Evolutionary conservation across 2,797 vertebrate species (phyloP).

Genomic region (Cossypha caffra): DNA sequence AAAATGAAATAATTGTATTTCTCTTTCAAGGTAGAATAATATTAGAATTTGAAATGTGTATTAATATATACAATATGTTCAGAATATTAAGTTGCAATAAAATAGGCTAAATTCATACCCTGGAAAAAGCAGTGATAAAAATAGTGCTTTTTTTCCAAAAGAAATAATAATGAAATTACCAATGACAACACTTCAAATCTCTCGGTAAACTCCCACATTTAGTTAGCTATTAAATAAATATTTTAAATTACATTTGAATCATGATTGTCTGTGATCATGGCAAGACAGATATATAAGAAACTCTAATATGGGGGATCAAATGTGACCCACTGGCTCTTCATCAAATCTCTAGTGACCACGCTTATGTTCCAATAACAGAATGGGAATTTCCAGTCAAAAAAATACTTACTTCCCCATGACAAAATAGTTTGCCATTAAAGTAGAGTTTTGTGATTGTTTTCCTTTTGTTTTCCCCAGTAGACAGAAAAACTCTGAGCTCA

Average conservation of each 20-base stretch:
- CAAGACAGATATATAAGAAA: not conserved
- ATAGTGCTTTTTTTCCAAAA: not conserved
- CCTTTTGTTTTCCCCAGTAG: not conserved
- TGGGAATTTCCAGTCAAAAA: not conserved
- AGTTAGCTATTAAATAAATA: not conserved
- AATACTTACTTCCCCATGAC: not conserved
- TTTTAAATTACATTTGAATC: not conserved
- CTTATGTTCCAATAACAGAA: not conserved
- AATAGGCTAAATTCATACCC: not conserved
- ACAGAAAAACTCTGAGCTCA: not conserved
- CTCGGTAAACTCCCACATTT: not conserved
- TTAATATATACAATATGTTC: not conserved
- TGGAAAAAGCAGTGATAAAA: not conserved
- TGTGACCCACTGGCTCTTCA: not conserved
- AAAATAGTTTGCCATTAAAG: not conserved
- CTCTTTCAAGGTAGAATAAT: not conserved
- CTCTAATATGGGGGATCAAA: not conserved
- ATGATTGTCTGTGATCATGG: not conserved
- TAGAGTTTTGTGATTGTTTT: not conserved
- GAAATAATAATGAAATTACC: not conserved
- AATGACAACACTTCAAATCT: too few relatives aligned
- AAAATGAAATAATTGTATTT: rapidly evolving
- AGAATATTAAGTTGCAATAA: not conserved
- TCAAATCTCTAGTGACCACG: not conserved
- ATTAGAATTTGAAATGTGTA: not conserved